Evolutionary conservation across 2,113 vertebrate genomes (phyloP), one percentile per base, ranked within the genome.

Genomic region (rat (Rattus norvegicus)): DNA sequence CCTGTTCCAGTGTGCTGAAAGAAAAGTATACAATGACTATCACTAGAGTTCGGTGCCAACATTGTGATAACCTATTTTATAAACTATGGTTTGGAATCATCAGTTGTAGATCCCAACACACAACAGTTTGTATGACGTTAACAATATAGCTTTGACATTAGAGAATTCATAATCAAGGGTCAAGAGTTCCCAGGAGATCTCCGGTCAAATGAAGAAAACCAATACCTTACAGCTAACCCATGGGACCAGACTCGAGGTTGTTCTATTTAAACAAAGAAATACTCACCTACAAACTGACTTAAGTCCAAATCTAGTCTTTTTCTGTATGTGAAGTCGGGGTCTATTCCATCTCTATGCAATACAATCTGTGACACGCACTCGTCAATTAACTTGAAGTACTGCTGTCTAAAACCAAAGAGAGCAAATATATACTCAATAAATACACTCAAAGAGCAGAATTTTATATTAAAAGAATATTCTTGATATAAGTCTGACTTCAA

Each of bases 351-450:
- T 97, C 99, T 99, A 97, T 99, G 99, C 76, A 99, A 98, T 63
- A 99, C 99, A 96, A 99, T 99, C 98, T 99, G 99, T 94, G 99
- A 99, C 47, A 99, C 98, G 92, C 99, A 99, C 83, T 99, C 99
- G 79, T 99, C 99, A 96, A 99, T 99, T 98, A 99, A 98, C 98
- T 99, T 99, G 98, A 99, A 99, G 98, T 99, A 99, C 92, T 99
- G 99, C 56, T 99, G 99, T 98, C 99, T 99, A 97, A 96, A 97
- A 81, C 81, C 19, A 88, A 93, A 94, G 63, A 98, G n/a, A 97
- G 52, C 12, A 98, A 12, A 16, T 97, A 73, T 43, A 20, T 75
- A 75, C 20, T 11, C n/a, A 75, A 43, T 75, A 39, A 75, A 75
- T 75, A 88, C 12, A 95, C 28, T 63, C n/a, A 92, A 92, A 26